Base-by-base conservation (phyloP, 2,113 vertebrate species). In the Leucopsar rothschildi region DNA sequence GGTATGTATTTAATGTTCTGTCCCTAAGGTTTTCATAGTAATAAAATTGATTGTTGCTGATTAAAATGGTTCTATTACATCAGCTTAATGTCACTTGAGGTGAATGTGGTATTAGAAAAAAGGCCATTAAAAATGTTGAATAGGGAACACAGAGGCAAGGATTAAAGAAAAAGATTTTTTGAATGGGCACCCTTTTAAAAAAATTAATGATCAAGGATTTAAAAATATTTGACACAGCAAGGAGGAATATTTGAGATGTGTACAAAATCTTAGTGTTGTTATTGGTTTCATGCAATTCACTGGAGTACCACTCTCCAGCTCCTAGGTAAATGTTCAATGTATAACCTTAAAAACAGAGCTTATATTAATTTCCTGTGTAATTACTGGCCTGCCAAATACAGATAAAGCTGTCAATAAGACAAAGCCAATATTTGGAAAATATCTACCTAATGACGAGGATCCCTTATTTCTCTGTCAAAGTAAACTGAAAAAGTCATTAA, bases 11-110 rank as follows among this genome's bases (percentile, higher is more conserved):
- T 97, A 96, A 96, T 94, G 88, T 92, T 85, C 90, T 83, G 90
- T 96, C 96, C 92, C 92, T 92, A 86, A 97, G 96, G 93, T 97
- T 97, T 97, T 95, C 81, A 37, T 95, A 94, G 95, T 86, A 94
- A 93, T 95, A 96, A 97, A 96, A 96, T 94, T 94, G 93, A 96
- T 97, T 94, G 96, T 96, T 96, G 92, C 94, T 97, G 96, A 96
- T 97, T 96, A 96, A 93, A 94, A 96, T 94, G 87, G 82, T 93
- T 96, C 92, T 96, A 92, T 95, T 96, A 94, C 91, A 96, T 94
- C 92, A 96, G 93, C 92, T 95, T 94, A 96, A 94, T 96, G 89
- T 95, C 94, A 96, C 82, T 86, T 90, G 91, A 96, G 94, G 92
- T 95, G 93, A 95, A 92, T 78, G 82, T 0, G 0, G 47, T 90